phyloP scores from a whole-genome alignment of 2,888 invertebrate species.

The Agrilus biguttatus region DNA sequence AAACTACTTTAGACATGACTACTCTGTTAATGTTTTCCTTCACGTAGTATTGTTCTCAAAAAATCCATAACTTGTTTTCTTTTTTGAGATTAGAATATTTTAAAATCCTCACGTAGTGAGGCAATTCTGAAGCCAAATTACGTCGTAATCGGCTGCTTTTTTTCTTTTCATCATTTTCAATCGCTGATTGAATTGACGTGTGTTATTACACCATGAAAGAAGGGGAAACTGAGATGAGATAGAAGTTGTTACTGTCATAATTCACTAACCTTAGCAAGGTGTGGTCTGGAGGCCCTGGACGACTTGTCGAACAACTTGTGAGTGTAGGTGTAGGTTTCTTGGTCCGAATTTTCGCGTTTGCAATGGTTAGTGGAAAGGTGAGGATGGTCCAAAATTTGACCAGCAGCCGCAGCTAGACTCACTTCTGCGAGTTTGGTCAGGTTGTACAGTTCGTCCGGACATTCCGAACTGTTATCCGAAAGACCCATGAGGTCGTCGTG shows the following conservation, averaged over 20 bases:
- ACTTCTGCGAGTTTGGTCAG: slow-evolving; percentile 63
- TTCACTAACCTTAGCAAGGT: slow-evolving; percentile 22
- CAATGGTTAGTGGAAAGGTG: slow-evolving; percentile 17
- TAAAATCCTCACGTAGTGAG: too few relatives aligned
- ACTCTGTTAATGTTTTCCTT: too few relatives aligned
- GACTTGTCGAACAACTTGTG: slow-evolving; percentile 32
- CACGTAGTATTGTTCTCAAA: too few relatives aligned
- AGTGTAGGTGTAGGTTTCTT: slow-evolving; percentile 24
- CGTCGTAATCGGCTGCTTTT: too few relatives aligned
- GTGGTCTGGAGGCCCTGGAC: slow-evolving; percentile 24
- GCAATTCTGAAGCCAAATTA: too few relatives aligned
- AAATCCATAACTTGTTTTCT: too few relatives aligned
- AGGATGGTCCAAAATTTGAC: slow-evolving; percentile 35
- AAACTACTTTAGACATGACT: too few relatives aligned
- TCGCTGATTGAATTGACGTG: too few relatives aligned
- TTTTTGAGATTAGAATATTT: too few relatives aligned
- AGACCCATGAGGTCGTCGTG: slow-evolving; percentile 13
- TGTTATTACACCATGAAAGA: too few relatives aligned
- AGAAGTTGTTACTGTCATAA: neutral
- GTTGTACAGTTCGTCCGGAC: slow-evolving; percentile 56
- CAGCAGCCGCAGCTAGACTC: slow-evolving; percentile 47
- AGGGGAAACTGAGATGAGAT: too few relatives aligned
- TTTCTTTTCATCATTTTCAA: too few relatives aligned
- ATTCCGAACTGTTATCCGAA: slow-evolving; percentile 27
- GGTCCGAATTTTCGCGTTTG: slow-evolving; percentile 9